These are phyloP conservation scores for Rhamnusium bicolor DNA, from an alignment of 2,888 invertebrate genomes.

Conservation along the genomic window DNA sequence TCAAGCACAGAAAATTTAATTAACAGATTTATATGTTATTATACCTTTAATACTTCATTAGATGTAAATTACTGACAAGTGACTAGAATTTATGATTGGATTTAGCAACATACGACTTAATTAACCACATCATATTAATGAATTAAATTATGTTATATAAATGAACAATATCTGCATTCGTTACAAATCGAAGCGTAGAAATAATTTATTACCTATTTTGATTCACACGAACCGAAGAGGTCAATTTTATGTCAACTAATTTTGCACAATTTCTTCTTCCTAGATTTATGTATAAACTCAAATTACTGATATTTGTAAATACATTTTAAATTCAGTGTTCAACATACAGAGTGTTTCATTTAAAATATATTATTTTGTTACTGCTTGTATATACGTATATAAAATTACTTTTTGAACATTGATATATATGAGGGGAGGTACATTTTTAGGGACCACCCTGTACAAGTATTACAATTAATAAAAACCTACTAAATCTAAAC, in stretches of 20 bases:
- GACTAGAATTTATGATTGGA: constrained; percentile 15
- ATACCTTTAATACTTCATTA: constrained; percentile 19
- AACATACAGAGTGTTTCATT: too few species aligned
- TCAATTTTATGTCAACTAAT: not conserved
- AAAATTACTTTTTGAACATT: too few species aligned
- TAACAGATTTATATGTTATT: constrained; percentile 9
- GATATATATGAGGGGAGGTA: too few species aligned
- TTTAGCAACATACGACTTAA: constrained; percentile 11
- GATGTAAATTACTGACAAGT: constrained; percentile 15
- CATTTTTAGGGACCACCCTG: too few species aligned
- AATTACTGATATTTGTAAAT: too few species aligned
- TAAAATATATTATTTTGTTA: too few species aligned
- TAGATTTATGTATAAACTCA: too few species aligned
- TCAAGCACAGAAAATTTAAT: constrained; percentile 8
- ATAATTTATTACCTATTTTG: not conserved
- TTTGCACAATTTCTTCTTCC: too few species aligned
- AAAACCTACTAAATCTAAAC: not conserved
- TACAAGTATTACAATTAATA: too few species aligned
- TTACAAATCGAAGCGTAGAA: not conserved
- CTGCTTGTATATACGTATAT: too few species aligned
- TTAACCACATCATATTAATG: constrained; percentile 12
- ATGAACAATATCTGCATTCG: not conserved
- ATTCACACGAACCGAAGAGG: too few species aligned
- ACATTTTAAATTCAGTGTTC: too few species aligned
- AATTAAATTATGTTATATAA: constrained; percentile 2